phyloP scores from a whole-genome alignment of 2,113 vertebrate species.

The Passer domesticus region DNA sequence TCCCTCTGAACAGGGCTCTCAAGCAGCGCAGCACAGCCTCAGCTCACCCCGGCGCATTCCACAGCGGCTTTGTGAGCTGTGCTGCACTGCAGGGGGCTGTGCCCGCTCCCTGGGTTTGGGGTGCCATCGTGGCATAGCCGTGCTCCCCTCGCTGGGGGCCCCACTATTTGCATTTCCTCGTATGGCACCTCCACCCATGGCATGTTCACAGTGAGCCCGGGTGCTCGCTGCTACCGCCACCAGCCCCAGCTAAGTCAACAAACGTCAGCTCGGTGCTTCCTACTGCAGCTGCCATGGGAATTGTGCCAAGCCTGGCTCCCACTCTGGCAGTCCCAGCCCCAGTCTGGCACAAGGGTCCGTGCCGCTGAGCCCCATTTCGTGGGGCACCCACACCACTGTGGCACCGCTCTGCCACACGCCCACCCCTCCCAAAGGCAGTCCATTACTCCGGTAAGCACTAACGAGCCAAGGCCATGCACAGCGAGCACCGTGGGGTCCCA shows the following conservation, averaged over 20 bases:
- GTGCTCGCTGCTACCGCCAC: accelerated
- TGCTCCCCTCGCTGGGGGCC: background rate
- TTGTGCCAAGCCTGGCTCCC: background rate
- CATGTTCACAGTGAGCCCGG: background rate
- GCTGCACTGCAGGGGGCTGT: background rate
- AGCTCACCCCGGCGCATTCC: conserved; percentile 48
- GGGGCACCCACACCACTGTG: accelerated
- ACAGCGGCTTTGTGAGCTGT: background rate
- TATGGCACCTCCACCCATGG: background rate
- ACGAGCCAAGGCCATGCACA: accelerated
- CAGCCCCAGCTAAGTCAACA: conserved; percentile 23
- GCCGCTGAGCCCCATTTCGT: accelerated
- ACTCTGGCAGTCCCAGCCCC: accelerated
- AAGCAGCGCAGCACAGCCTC: background rate
- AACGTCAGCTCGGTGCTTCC: background rate
- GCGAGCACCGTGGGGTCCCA: accelerated
- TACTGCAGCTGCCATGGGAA: background rate
- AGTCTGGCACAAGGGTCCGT: accelerated
- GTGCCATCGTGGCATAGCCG: accelerated
- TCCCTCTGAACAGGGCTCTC: background rate
- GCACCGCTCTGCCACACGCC: accelerated
- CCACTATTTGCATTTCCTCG: background rate
- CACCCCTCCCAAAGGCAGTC: background rate
- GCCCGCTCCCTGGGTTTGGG: background rate
- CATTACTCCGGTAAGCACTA: accelerated